Conservation (phyloP, 2,113 vertebrate genomes). For the Callipepla squamata region DNA sequence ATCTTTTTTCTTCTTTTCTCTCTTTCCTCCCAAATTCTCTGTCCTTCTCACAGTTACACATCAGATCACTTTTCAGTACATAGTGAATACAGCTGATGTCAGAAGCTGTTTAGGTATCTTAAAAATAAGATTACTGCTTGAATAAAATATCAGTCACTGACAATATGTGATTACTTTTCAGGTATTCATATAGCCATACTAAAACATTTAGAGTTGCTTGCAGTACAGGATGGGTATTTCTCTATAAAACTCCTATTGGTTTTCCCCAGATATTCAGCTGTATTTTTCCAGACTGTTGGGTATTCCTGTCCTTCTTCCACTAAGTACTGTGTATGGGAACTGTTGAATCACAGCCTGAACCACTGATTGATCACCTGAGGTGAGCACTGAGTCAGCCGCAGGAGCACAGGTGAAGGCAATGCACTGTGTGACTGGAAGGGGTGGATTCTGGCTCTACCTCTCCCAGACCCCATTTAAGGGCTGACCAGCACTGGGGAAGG, state of each 20-base stretch:
- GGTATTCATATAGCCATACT: neutral
- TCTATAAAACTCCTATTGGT: neutral
- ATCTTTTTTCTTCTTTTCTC: neutral
- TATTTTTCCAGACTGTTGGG: neutral
- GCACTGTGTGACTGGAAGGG: too few relatives aligned
- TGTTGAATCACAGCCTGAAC: too few relatives aligned
- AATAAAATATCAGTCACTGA: neutral
- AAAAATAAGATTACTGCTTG: neutral
- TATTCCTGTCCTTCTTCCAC: neutral
- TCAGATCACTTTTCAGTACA: neutral
- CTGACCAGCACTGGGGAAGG: too few relatives aligned
- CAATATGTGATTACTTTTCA: neutral
- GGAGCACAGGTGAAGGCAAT: too few relatives aligned
- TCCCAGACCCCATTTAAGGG: too few relatives aligned
- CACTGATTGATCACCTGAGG: too few relatives aligned
- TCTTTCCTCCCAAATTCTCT: neutral
- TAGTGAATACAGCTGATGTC: neutral
- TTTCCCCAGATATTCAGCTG: neutral
- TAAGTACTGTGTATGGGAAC: neutral
- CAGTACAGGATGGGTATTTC: neutral
- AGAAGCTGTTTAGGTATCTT: neutral
- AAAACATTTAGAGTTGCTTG: neutral
- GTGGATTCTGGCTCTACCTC: too few relatives aligned
- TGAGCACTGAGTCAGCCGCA: too few relatives aligned
- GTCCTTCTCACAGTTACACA: neutral